phyloP scores from a whole-genome alignment of 2,797 vertebrate species.

The Thaleichthys pacificus region DNA sequence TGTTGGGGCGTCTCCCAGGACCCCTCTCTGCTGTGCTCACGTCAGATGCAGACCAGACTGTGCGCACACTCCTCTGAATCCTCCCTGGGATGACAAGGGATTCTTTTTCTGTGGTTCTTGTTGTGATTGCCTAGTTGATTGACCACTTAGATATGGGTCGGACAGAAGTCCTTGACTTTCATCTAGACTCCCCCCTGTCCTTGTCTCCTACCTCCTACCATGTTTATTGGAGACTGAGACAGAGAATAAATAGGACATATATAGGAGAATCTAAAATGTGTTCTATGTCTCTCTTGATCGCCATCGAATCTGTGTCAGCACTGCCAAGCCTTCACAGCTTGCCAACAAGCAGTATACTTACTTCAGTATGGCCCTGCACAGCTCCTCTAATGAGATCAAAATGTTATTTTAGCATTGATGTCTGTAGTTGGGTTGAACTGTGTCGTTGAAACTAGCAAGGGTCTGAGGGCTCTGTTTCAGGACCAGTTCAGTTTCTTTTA shows the following conservation, averaged over 20 bases:
- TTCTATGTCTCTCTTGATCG: background rate
- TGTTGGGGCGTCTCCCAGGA: background rate
- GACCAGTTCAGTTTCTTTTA: background rate
- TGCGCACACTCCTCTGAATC: background rate
- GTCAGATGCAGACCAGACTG: background rate
- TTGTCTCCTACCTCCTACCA: background rate
- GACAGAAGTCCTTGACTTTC: no score
- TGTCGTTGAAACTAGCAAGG: background rate
- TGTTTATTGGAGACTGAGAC: background rate
- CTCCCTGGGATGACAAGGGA: background rate
- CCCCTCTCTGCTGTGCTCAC: background rate
- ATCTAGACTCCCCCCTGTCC: background rate
- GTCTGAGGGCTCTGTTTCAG: background rate
- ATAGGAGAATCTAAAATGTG: constrained; percentile 1
- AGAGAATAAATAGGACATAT: background rate
- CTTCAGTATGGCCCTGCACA: background rate
- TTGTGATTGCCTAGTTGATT: constrained; percentile 1
- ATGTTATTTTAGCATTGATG: background rate
- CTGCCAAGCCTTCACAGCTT: constrained; percentile 56
- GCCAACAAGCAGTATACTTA: constrained; percentile 17
- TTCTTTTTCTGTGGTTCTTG: background rate
- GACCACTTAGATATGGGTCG: background rate
- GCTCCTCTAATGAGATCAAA: background rate
- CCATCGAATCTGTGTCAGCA: constrained; percentile 44
- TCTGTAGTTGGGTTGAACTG: background rate